Evolutionary conservation across 1,140 invertebrate genomes (phyloP).

Genomic region (Eupeodes corollae): DNA sequence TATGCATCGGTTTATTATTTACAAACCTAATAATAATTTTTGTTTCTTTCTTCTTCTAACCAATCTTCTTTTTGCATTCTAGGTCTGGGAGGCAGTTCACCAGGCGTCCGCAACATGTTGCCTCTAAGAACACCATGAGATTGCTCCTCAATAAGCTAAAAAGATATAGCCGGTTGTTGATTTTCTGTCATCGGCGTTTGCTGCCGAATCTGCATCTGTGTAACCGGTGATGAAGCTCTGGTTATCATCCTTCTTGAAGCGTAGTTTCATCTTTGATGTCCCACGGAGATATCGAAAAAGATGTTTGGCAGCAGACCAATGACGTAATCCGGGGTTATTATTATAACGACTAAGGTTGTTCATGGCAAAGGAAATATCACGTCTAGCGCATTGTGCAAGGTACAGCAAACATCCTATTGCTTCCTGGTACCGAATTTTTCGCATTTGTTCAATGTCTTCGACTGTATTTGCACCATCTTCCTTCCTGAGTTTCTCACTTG

Average conservation of each 20-base stretch:
- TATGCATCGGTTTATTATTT: too few species aligned
- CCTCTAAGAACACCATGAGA: constrained; percentile 22
- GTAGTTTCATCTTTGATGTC: constrained; percentile 15
- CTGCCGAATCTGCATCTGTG: constrained; percentile 30
- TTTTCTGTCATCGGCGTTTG: constrained; percentile 14
- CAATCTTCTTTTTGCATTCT: too few species aligned
- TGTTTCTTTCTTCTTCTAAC: too few species aligned
- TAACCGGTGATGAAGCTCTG: too few species aligned
- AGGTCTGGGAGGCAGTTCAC: too few species aligned
- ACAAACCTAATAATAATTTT: too few species aligned
- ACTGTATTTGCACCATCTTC: background rate
- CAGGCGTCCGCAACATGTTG: too few species aligned
- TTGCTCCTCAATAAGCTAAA: constrained; percentile 3
- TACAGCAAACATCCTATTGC: constrained; percentile 35
- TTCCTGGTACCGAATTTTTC: constrained; percentile 22
- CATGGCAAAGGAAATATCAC: constrained; percentile 37
- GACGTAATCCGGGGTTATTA: constrained; percentile 11
- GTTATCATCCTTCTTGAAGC: background rate
- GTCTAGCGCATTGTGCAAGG: constrained; percentile 24
- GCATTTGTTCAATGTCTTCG: background rate
- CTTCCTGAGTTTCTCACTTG: constrained; percentile 3
- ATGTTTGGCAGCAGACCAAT: constrained; percentile 31
- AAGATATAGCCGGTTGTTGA: constrained; percentile 27
- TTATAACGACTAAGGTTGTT: constrained; percentile 22
- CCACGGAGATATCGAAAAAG: constrained; percentile 35